Percentiles rank a stretch among this genome's conserved stretches.
These are phyloP conservation scores for Ginglymostoma cirratum DNA, from an alignment of 2,113 vertebrate species.

Conservation along the genomic window DNA sequence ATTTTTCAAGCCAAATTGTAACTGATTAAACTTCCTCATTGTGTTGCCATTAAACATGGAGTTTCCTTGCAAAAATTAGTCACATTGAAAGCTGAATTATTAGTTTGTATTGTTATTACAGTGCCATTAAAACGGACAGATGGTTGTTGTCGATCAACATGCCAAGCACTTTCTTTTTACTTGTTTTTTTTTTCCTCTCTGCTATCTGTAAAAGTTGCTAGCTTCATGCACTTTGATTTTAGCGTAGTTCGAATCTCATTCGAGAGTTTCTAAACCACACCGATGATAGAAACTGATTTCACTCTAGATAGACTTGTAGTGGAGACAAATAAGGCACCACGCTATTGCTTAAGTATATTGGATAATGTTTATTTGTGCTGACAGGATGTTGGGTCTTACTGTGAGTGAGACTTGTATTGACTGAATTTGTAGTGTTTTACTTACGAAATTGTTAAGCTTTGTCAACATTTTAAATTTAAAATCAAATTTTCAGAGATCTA, in stretches of 20 bases:
- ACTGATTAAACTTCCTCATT: background rate
- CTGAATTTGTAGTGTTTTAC: background rate
- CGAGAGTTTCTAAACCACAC: background rate
- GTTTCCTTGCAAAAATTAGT: background rate
- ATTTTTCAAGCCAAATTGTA: background rate
- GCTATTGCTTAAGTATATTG: background rate
- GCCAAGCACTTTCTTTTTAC: background rate
- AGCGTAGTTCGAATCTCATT: background rate
- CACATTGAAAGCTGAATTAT: background rate
- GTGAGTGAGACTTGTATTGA: background rate
- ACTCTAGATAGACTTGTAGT: background rate
- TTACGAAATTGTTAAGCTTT: background rate
- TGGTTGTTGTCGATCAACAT: background rate
- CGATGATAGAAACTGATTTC: background rate
- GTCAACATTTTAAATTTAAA: background rate
- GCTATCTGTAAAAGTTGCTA: background rate
- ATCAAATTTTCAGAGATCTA: background rate
- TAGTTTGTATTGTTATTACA: background rate
- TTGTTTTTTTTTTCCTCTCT: background rate
- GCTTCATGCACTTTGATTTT: background rate
- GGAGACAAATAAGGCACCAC: background rate
- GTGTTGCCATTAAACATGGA: background rate
- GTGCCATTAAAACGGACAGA: background rate
- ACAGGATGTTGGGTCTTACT: background rate
- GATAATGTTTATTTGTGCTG: background rate